These are phyloP conservation scores for Drosophila orena DNA, from an alignment of 1,140 invertebrate species.

Conservation along the genomic window DNA sequence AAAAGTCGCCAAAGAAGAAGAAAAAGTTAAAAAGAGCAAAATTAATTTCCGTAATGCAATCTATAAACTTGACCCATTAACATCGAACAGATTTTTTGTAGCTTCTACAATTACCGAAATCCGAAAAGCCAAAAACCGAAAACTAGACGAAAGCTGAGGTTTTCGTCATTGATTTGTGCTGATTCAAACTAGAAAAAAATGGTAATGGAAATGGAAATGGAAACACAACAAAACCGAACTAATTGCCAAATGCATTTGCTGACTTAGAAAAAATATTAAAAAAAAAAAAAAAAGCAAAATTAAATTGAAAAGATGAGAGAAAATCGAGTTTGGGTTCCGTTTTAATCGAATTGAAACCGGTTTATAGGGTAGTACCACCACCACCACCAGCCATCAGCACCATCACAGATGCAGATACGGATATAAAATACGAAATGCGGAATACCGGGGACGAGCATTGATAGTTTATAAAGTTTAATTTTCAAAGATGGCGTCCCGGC, in stretches of 20 bases:
- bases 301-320: conserved; percentile 31
- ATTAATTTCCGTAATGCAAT: conserved; percentile 69
- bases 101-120: conserved; percentile 36
- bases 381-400: background rate
- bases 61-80: conserved; percentile 82
- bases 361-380: conserved; percentile 50
- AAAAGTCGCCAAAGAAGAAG: conserved; percentile 20
- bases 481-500: conserved; percentile 71
- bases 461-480: conserved; percentile 71
- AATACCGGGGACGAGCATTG: conserved; percentile 35
- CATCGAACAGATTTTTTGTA: conserved; percentile 31
- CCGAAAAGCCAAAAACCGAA: conserved; percentile 13
- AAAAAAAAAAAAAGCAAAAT: conserved; percentile 5
- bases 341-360: conserved; percentile 80
- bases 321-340: conserved; percentile 53
- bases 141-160: conserved; percentile 15
- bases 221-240: conserved; percentile 36
- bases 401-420: conserved; percentile 38
- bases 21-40: conserved; percentile 20
- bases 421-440: conserved; percentile 4
- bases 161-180: conserved; percentile 67
- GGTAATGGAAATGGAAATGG: conserved; percentile 2
- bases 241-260: conserved; percentile 55
- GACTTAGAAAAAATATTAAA: conserved; percentile 13
- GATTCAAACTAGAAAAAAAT: conserved; percentile 27